Evolutionary conservation across 2,113 vertebrate species (phyloP).

Genomic region (Gallinago paraguaiae): DNA sequence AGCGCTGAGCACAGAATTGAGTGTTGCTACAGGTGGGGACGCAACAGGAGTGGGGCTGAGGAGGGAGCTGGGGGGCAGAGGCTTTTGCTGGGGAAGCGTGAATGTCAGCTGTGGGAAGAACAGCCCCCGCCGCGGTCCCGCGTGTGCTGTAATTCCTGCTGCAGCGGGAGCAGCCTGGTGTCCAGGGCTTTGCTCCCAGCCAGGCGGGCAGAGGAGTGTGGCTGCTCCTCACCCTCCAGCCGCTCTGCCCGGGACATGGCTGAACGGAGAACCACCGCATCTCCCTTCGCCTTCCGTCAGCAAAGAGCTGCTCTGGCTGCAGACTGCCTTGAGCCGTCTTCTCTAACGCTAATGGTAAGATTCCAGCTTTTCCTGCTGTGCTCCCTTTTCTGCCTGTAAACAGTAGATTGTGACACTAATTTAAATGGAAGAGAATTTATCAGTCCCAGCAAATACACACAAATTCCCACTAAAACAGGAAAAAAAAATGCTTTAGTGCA

Average conservation of each 20-base stretch:
- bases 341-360: neutral
- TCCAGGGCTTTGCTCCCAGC: neutral
- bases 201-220: neutral
- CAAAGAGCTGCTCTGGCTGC: neutral
- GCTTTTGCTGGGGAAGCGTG: neutral
- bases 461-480: neutral
- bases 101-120: neutral
- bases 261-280: neutral
- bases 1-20: neutral
- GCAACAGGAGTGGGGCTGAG: neutral
- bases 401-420: neutral
- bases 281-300: neutral
- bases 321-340: neutral
- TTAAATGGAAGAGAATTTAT: neutral
- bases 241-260: too few species aligned
- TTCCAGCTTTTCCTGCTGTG: neutral
- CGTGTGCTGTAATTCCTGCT: neutral
- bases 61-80: neutral
- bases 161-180: neutral
- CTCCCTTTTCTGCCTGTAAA: neutral
- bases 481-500: neutral
- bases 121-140: neutral
- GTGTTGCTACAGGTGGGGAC: neutral
- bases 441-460: neutral
- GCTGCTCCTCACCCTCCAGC: neutral